phyloP scores from a whole-genome alignment of 1,140 invertebrate genomes.

The Wiebesia pumilae region DNA sequence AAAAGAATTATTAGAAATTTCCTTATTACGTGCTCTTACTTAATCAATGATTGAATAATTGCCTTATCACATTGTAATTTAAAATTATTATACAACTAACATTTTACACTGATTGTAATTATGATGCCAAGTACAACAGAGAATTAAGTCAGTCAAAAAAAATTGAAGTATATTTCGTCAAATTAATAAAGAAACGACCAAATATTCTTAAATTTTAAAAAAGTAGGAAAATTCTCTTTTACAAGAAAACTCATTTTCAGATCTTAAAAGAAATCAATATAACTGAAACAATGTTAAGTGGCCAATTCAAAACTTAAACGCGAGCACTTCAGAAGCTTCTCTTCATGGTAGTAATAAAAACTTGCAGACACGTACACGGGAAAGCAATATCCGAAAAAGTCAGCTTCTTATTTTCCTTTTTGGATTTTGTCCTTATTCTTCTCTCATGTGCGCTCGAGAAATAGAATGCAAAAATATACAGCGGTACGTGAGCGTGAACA shows the following conservation, averaged over 20 bases:
- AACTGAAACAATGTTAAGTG: neutral
- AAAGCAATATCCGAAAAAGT: conserved; percentile 23
- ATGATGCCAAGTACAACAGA: neutral
- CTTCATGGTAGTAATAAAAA: conserved; percentile 2
- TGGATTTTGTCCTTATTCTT: neutral
- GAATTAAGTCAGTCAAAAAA: neutral
- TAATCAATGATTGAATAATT: too few relatives aligned
- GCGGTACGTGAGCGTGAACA: conserved; percentile 42
- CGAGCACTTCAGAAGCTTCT: neutral
- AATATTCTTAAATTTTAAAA: neutral
- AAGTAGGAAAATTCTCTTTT: neutral
- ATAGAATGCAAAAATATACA: conserved; percentile 28
- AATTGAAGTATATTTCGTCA: neutral
- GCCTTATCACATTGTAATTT: too few relatives aligned
- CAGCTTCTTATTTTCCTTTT: neutral
- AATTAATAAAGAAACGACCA: neutral
- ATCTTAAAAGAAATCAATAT: conserved; percentile 19
- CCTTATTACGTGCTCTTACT: too few relatives aligned
- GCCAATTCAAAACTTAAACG: conserved; percentile 1
- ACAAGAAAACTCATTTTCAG: neutral
- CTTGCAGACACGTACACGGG: conserved; percentile 1
- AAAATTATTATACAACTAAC: too few relatives aligned
- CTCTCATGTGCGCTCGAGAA: neutral
- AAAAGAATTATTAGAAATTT: too few relatives aligned
- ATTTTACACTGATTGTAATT: too few relatives aligned